Base-by-base conservation (phyloP, 2,888 invertebrate genomes). In the Polyploca ridens region DNA sequence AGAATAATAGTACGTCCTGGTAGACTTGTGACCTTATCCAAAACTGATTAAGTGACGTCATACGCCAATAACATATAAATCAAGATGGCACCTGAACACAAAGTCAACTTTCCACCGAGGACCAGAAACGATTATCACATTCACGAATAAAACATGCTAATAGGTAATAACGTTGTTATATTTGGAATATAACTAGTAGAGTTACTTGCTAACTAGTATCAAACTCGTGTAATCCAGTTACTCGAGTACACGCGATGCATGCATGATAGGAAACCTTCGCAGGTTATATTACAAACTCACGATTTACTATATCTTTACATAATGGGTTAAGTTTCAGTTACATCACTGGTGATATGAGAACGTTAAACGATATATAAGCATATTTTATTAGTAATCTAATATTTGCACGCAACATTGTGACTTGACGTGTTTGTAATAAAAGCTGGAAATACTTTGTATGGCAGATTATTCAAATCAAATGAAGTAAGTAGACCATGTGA, bases 231-330 rank as follows among this genome's bases (percentile, higher is more conserved):
- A 41, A 61, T 61, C 61, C 41, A 41, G 60, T 19, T 60, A n/a
- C 14, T 10, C n/a, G 4, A 13, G 16, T 35, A n/a, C 64, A 64
- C 59, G 60, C 35, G 38, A 33, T 33, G 19, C 14, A 13, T 60
- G 64, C 64, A 38, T 64, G 64, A 54, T 60, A 38, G 41, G 44
- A 58, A 64, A 61, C 61, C 41, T 61, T 54, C 16, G 54, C 44
- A 27, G 11, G 13, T 44, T 6, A 41, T 41, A 61, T 61, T 61
- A 61, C 19, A 27, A 27, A 41, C 5, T 14, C 61, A 61, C 61
- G 61, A 61, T 41, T 61, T 27, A 38, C 41, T 41, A 4, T 44
- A 61, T 61, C 13, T 61, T 61, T 19, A 19, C 19, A 41, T 41
- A 54, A 54, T 54, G 54, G 54, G 54, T 54, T 54, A 54, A 19